These are phyloP conservation scores for Leptinotarsa defecta DNA, from an alignment of 1,140 invertebrate genomes.

Conservation along the genomic window DNA sequence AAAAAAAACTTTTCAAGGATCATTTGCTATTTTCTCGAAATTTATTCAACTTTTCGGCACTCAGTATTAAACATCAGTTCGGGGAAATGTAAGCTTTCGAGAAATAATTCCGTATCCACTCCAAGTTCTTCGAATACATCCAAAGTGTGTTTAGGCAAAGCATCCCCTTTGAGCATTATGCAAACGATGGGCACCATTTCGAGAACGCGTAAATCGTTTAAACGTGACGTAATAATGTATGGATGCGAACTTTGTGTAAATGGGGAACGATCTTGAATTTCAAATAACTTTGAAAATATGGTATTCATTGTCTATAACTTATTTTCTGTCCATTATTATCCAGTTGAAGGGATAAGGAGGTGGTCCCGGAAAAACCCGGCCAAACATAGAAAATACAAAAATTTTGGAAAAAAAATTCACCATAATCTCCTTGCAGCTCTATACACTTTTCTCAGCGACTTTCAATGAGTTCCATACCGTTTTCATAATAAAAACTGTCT, in stretches of 20 bases:
- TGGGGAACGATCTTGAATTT: slow-evolving; percentile 4
- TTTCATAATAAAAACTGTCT: no score
- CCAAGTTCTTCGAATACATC: slow-evolving; percentile 9
- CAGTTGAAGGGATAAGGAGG: not conserved
- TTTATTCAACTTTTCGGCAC: no score
- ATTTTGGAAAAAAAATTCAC: no score
- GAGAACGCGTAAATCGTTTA: slow-evolving; percentile 15
- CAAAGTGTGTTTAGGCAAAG: slow-evolving; percentile 13
- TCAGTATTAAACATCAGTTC: no score
- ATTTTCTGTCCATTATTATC: not conserved
- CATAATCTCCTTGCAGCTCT: no score
- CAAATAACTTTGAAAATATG: slow-evolving; percentile 17
- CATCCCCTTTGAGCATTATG: slow-evolving; percentile 20
- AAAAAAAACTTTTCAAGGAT: no score
- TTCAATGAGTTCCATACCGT: no score
- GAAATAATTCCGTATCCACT: not conserved
- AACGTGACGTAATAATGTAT: slow-evolving; percentile 13
- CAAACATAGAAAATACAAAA: no score
- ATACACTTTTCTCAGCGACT: no score
- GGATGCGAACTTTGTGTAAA: slow-evolving; percentile 17
- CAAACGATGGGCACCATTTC: slow-evolving; percentile 11
- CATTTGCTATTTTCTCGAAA: no score
- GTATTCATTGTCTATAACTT: slow-evolving; percentile 8
- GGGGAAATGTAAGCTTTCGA: not conserved
- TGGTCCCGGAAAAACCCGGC: no score